phyloP scores from a whole-genome alignment of 2,888 invertebrate species.

The Zhengitettix transpicula region DNA sequence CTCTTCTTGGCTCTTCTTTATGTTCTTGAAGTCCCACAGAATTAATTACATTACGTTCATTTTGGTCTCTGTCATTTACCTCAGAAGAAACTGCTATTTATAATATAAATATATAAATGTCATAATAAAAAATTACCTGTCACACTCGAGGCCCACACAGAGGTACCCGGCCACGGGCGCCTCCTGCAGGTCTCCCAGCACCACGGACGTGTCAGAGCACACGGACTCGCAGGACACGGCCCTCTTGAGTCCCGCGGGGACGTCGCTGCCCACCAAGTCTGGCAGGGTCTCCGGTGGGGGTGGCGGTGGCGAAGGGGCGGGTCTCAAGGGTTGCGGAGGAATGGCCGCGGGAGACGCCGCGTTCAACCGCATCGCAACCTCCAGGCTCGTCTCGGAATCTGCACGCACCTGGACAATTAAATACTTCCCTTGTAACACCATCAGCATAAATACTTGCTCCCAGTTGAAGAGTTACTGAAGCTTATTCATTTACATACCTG shows the following conservation, averaged over 20 bases:
- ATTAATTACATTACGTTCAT: too few relatives aligned
- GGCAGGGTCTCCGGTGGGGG: constrained; percentile 27
- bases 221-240: constrained; percentile 68
- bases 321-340: background rate
- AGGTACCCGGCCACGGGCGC: constrained; percentile 56
- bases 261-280: constrained; percentile 14
- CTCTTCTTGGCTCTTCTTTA: too few relatives aligned
- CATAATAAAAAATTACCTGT: too few relatives aligned
- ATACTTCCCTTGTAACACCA: background rate
- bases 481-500: too few relatives aligned
- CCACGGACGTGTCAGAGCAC: constrained; percentile 60
- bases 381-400: background rate
- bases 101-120: too few relatives aligned
- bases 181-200: constrained; percentile 49
- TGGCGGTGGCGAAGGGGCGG: constrained; percentile 20
- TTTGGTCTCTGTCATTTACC: too few relatives aligned
- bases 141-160: constrained; percentile 60
- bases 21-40: too few relatives aligned
- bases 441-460: background rate
- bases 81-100: too few relatives aligned
- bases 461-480: too few relatives aligned
- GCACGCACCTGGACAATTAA: background rate
- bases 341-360: constrained; percentile 22
- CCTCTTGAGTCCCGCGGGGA: constrained; percentile 31
- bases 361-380: constrained; percentile 16